Conservation (phyloP, 2,113 vertebrate species). For the Macroglossus sobrinus region DNA sequence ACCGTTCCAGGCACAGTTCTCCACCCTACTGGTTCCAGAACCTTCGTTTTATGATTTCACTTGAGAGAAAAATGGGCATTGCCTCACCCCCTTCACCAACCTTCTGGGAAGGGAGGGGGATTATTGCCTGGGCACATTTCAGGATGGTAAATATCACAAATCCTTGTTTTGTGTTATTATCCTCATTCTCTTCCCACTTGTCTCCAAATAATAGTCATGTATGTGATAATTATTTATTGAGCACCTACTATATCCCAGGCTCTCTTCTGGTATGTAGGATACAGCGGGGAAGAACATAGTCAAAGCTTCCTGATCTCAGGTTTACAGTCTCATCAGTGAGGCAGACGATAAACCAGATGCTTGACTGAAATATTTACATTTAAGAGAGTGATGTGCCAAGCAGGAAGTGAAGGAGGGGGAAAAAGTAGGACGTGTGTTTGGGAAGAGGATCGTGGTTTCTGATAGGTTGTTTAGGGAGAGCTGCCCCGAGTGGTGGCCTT, state of each 20-base stretch:
- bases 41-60: background rate
- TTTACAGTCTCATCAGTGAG: background rate
- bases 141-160: background rate
- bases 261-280: background rate
- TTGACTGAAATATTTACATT: background rate
- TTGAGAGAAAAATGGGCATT: background rate
- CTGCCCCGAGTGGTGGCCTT: background rate
- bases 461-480: background rate
- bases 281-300: background rate
- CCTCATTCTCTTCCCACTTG: background rate
- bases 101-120: background rate
- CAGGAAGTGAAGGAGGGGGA: background rate
- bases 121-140: background rate
- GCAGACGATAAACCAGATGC: too few relatives aligned
- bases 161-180: background rate
- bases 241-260: background rate
- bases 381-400: background rate
- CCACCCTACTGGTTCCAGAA: background rate
- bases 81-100: background rate
- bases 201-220: background rate
- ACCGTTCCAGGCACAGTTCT: background rate
- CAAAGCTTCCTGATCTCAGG: background rate
- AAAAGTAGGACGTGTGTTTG: accelerated
- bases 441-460: background rate
- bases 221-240: background rate